phyloP scores from a whole-genome alignment of 2,113 vertebrate genomes.

The Coracopsis vasa region DNA sequence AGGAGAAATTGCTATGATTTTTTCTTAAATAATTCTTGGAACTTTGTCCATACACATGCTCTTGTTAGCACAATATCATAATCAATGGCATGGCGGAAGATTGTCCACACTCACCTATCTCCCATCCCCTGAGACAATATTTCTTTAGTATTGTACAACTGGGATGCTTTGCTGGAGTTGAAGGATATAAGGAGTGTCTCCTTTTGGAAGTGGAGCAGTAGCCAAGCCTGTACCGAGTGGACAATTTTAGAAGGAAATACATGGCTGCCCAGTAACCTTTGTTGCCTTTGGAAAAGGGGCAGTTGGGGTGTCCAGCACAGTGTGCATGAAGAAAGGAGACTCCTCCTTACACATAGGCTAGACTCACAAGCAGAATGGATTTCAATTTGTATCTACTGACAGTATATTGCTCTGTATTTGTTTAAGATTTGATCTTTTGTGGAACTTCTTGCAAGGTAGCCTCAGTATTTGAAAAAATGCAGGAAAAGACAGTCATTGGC shows the following conservation, averaged over 20 bases:
- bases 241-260: not conserved
- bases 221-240: not conserved
- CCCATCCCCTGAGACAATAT: not conserved
- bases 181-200: not conserved
- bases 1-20: not conserved
- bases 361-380: not conserved
- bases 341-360: not conserved
- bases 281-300: not conserved
- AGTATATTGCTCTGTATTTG: not conserved
- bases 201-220: not conserved
- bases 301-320: not conserved
- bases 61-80: not conserved
- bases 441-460: not conserved
- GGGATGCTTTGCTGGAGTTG: not conserved
- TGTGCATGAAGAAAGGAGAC: accelerated
- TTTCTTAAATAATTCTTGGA: not conserved
- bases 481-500: not conserved
- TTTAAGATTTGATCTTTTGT: not conserved
- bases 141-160: not conserved
- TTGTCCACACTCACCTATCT: not conserved
- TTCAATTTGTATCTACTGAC: not conserved
- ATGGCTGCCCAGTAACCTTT: too few species aligned
- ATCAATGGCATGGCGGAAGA: not conserved
- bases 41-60: not conserved
- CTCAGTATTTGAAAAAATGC: not conserved